Base-by-base conservation (phyloP, 2,888 invertebrate species). In the Andrena chrysosceles region DNA sequence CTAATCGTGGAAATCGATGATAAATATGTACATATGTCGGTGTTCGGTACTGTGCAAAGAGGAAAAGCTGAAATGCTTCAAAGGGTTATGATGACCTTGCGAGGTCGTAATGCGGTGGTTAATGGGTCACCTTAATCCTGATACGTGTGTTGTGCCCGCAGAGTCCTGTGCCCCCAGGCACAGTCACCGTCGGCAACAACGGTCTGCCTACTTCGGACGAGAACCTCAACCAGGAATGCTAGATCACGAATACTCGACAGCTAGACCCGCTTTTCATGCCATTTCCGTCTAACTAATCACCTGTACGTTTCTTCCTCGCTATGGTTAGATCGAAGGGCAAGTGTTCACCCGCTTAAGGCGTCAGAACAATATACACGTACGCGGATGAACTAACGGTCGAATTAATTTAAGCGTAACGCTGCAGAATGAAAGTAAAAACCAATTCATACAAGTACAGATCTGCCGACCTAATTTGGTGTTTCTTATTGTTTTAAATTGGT, bases 141-240 rank as follows among this genome's bases (percentile, higher is more conserved):
- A 84, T 70, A 69, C 76, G 73, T 88, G 78, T 88, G 79, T 88
- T 88, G 82, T 88, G 84, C 88, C 89, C 91, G 89, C 92, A 93
- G 93, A 93, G 93, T 89, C 93, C 93, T 86, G 92, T 93, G 89
- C 93, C 93, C 83, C 90, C 91, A 77, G 91, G 91, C 89, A 88
- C 90, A 82, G 88, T 91, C 90, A 88, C 85, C 90, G 87, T 89
- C 84, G 90, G 89, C 89, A 93, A 93, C 90, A 93, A 93, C 85
- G 93, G 91, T 84, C 91, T 93, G 85, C 92, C 92, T 75, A 90
- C 91, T 77, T 93, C 93, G 90, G 92, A 93, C 87, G 92, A 93
- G 90, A 93, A 92, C 89, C 93, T 93, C 90, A 93, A 92, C 90
- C 93, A 93, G 91, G 93, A 93, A 89, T 91, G 90, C 90, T 93